A percentile compares a stretch with the other conserved stretches of the same genome.
Evolutionary conservation across 2,797 vertebrate genomes (phyloP).

Genomic region (Dendrocincla tyrannina): DNA sequence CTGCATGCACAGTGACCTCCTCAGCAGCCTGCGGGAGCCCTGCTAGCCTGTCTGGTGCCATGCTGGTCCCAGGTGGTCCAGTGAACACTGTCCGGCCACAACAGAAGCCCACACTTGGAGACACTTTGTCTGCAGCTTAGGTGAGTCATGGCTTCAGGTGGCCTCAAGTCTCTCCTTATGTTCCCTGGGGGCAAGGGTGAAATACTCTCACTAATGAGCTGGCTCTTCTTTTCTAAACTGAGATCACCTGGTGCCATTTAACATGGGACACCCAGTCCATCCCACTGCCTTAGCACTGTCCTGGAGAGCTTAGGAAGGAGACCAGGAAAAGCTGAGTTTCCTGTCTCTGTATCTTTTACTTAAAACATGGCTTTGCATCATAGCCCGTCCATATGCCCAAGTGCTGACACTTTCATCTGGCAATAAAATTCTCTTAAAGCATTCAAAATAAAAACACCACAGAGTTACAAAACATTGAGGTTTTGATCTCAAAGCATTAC

Average conservation of each 20-base stretch:
- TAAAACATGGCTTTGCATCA: neutral
- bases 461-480: neutral
- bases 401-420: neutral
- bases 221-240: neutral
- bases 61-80: neutral
- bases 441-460: neutral
- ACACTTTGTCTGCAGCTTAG: neutral
- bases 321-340: neutral
- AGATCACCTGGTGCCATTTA: neutral
- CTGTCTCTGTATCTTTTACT: accelerated
- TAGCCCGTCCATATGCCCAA: neutral
- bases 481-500: neutral
- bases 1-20: neutral
- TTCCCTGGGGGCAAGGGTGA: neutral
- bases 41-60: neutral
- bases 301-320: neutral
- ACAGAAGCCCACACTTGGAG: neutral
- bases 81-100: accelerated
- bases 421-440: neutral
- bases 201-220: neutral
- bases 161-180: neutral
- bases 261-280: neutral
- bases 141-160: neutral
- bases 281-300: neutral
- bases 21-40: neutral